phyloP scores from a whole-genome alignment of 2,113 vertebrate genomes.

The Oceanodroma tethys region DNA sequence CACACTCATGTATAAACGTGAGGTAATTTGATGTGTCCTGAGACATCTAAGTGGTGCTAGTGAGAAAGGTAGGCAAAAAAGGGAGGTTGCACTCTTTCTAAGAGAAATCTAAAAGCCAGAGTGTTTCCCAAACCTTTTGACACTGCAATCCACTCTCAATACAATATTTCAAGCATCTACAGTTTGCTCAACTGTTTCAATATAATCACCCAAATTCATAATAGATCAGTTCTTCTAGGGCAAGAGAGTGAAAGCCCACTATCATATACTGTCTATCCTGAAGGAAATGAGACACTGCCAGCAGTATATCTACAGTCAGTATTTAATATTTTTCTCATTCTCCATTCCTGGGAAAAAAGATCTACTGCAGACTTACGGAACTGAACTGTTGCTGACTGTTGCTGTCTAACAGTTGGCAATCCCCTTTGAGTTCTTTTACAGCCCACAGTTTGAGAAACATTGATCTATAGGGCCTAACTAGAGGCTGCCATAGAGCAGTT shows the following conservation, averaged over 20 bases:
- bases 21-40: background rate
- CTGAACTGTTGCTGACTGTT: constrained; percentile 13
- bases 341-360: background rate
- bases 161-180: background rate
- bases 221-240: background rate
- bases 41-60: background rate
- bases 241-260: background rate
- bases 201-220: background rate
- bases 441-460: background rate
- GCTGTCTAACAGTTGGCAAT: background rate
- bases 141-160: background rate
- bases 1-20: accelerated
- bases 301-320: background rate
- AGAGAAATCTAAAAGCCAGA: background rate
- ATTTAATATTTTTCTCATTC: background rate
- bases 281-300: background rate
- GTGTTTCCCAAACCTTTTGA: background rate
- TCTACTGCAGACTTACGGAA: background rate
- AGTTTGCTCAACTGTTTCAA: background rate
- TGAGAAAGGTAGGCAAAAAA: background rate
- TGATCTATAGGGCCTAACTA: constrained; percentile 10
- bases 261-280: background rate
- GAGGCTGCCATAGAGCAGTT: background rate
- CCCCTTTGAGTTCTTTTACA: constrained; percentile 10
- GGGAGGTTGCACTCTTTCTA: background rate